A percentile compares a stretch with the other conserved stretches of the same genome.
phyloP scores from a whole-genome alignment of 2,797 vertebrate genomes.

The Amniataba percoides region DNA sequence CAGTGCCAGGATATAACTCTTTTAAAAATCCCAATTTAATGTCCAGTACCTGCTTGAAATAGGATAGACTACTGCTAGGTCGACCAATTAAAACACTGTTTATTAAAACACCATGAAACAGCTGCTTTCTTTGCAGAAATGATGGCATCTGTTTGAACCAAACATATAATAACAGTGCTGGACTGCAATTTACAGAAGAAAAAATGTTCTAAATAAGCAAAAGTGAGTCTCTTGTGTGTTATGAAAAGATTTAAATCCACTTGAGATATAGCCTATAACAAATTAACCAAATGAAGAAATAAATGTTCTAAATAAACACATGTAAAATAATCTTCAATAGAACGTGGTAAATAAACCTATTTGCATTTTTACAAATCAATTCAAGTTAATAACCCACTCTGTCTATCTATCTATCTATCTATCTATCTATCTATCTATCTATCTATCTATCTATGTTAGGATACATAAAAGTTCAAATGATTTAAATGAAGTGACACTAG shows the following conservation, averaged over 20 bases:
- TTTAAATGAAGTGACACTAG: neutral
- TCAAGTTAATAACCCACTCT: neutral
- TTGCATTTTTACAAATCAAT: neutral
- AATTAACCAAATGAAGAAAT: neutral
- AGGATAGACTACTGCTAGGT: neutral
- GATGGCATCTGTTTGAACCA: neutral
- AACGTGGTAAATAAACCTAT: neutral
- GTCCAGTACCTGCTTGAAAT: neutral
- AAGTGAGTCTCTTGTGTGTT: neutral
- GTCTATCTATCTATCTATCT: no score
- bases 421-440: no score
- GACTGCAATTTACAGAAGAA: neutral
- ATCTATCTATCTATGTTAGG: no score
- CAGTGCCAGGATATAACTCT: neutral
- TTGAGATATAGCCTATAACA: neutral
- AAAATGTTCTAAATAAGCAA: no score
- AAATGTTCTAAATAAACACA: neutral
- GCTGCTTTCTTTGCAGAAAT: slow-evolving; percentile 15
- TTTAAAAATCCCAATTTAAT: slow-evolving; percentile 12
- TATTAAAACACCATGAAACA: no score
- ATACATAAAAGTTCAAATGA: neutral
- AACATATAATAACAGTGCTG: neutral
- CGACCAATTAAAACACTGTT: slow-evolving; percentile 27
- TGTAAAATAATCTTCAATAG: neutral
- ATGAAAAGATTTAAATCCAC: neutral